Evolutionary conservation across 2,888 invertebrate genomes (phyloP), one percentile per base, ranked within the genome.

Genomic region (Scaptomyza cyrtandrae): DNA sequence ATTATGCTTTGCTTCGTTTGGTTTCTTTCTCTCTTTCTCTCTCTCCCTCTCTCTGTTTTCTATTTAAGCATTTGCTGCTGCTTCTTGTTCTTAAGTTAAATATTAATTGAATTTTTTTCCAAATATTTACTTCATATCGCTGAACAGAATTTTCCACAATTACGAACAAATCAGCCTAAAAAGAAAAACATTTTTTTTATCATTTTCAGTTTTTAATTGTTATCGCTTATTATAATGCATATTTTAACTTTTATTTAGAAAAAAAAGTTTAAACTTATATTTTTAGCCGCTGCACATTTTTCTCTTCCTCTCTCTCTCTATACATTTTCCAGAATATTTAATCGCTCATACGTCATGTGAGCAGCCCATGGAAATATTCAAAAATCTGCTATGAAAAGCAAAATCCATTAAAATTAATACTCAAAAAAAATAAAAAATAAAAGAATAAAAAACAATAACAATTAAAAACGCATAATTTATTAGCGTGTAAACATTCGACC

Each of bases 261-360:
- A 19, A 24, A 24, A 24, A 3, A 24, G 24, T 1, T 24, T 24
- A 24, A 24, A 24, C 24, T 24, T 24, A 0, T 24, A 24, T 24
- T 24, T 24, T 24, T 24, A 24, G 35, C 35, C 11, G 35, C 35
- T 35, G 35, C 35, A 13, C 11, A 11, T 13, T 1, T 35, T 13
- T 35, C 3, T 14, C 0, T 37, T 7, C 6, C 14, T 14, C 6
- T n/a, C n/a, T 6, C n/a, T 37, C n/a, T 41, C n/a, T 7, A 10
- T 11, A n/a, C 1, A 37, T 37, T 37, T n/a, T 37, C 37, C 14
- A 27, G 11, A 16, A 27, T 13, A 56, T 56, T 58, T 63, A 58
- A 63, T 65, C 46, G 35, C 44, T 39, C 44, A 75, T 65, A 60
- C 71, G 48, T 35, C 62, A 50, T 44, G 62, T 44, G 62, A 27